Conservation (phyloP, 2,113 vertebrate genomes). For the Oreochromis spilurus region DNA sequence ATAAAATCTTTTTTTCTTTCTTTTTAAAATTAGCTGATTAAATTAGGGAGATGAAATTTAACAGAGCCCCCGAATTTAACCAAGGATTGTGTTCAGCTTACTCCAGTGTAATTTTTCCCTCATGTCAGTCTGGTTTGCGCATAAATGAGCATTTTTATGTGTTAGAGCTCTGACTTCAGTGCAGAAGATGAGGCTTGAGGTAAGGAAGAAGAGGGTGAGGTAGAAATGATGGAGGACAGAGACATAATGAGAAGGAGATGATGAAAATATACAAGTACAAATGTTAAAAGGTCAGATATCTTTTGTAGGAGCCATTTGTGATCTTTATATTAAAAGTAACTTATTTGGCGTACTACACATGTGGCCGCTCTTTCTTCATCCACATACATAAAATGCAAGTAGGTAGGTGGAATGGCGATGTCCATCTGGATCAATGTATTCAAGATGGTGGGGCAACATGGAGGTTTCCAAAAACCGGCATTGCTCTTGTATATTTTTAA, state of each 20-base stretch:
- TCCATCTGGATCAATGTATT: too few species aligned
- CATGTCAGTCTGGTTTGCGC: neutral
- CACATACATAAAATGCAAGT: neutral
- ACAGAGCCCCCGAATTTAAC: neutral
- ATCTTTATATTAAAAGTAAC: neutral
- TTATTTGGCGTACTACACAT: neutral
- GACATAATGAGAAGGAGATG: neutral
- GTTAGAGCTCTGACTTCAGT: neutral
- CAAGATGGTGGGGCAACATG: too few species aligned
- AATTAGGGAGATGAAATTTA: neutral
- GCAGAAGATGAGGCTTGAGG: neutral
- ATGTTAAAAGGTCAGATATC: neutral
- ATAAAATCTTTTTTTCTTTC: neutral
- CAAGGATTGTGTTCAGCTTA: neutral
- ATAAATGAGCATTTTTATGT: neutral
- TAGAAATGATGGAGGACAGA: neutral
- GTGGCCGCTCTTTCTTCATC: neutral
- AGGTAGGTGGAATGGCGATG: too few species aligned
- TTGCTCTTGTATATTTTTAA: too few species aligned
- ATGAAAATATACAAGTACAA: neutral
- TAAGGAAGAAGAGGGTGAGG: neutral
- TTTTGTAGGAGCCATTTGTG: neutral
- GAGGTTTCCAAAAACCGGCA: too few species aligned
- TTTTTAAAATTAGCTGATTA: neutral
- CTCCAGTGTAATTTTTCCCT: neutral